These are phyloP conservation scores for Hyposoter didymator DNA, from an alignment of 2,888 invertebrate genomes.

Conservation along the genomic window DNA sequence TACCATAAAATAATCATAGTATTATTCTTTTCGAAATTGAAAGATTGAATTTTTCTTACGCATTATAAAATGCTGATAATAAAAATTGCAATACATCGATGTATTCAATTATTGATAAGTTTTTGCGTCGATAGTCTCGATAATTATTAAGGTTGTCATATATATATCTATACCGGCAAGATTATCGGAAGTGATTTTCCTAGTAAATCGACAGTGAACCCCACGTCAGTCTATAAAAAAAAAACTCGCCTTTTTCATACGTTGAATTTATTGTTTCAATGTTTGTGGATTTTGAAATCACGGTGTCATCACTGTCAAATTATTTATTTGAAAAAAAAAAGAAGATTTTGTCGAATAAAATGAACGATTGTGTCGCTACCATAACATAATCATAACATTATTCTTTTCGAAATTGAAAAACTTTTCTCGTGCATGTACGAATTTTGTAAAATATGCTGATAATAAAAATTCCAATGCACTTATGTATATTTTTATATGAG, in stretches of 20 bases:
- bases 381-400: constrained; percentile 29
- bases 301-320: background rate
- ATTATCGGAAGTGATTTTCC: background rate
- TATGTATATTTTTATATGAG: background rate
- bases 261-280: background rate
- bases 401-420: constrained; percentile 1
- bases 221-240: constrained; percentile 56
- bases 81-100: background rate
- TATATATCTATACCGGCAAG: background rate
- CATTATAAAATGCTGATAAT: constrained; percentile 9
- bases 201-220: constrained; percentile 34
- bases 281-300: background rate
- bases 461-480: constrained; percentile 1
- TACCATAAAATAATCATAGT: constrained; percentile 10
- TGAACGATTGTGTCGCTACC: background rate
- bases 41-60: constrained; percentile 1
- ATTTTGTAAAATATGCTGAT: background rate
- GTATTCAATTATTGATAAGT: background rate
- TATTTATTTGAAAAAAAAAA: background rate
- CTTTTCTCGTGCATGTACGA: background rate
- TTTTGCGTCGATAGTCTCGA: background rate
- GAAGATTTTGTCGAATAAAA: background rate
- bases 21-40: constrained; percentile 27
- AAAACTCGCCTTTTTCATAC: background rate
- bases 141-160: background rate